phyloP scores from a whole-genome alignment of 1,140 invertebrate species.

The Drosophila jambulina region DNA sequence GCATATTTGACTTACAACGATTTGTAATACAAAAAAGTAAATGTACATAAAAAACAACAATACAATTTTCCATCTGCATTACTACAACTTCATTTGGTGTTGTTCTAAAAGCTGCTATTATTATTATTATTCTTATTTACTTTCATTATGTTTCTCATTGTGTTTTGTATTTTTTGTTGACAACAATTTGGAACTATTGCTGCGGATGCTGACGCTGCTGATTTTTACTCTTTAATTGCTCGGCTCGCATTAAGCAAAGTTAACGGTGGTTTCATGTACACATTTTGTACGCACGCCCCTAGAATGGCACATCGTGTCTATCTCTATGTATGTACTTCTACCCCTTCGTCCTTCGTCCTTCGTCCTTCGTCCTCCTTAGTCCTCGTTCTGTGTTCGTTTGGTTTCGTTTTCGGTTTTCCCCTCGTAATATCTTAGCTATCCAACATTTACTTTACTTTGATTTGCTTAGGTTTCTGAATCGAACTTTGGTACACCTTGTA shows the following conservation, averaged over 20 bases:
- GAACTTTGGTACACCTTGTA: constrained; percentile 31
- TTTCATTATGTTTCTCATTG: neutral
- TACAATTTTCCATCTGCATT: constrained; percentile 48
- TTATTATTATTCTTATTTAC: constrained; percentile 13
- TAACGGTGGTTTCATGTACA: constrained; percentile 63
- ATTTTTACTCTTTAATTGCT: constrained; percentile 50
- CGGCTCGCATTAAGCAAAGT: constrained; percentile 59
- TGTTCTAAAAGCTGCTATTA: constrained; percentile 59
- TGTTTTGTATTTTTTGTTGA: constrained; percentile 10
- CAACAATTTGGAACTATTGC: constrained; percentile 57
- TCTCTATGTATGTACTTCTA: constrained; percentile 7
- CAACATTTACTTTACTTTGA: constrained; percentile 31
- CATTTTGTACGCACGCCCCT: constrained; percentile 48
- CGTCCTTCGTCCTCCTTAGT: neutral
- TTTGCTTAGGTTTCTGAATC: constrained; percentile 26
- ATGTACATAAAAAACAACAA: constrained; percentile 58
- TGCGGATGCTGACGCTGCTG: constrained; percentile 10
- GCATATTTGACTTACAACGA: constrained; percentile 48
- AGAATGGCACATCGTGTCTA: constrained; percentile 22
- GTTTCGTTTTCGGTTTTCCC: neutral
- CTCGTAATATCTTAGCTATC: constrained; percentile 35
- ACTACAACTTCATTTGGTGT: constrained; percentile 51
- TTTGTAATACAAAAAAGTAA: constrained; percentile 54
- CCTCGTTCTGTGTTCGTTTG: neutral
- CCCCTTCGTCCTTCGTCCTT: neutral